Evolutionary conservation across 2,113 vertebrate species (phyloP).

Genomic region (Macrotus californicus): DNA sequence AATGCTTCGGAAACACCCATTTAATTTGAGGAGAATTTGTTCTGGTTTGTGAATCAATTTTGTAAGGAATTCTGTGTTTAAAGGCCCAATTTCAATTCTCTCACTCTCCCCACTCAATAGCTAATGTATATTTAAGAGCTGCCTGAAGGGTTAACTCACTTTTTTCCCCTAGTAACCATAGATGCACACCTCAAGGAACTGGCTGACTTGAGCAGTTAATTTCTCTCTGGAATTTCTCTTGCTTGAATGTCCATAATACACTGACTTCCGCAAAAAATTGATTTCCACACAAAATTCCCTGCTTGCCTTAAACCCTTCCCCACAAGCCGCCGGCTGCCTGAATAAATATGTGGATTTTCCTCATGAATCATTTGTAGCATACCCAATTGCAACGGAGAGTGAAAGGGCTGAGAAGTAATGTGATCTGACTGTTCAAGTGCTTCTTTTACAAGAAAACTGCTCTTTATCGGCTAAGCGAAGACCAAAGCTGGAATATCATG

Average conservation of each 20-base stretch:
- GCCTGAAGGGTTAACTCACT: slow-evolving; percentile 75
- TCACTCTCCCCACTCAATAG: slow-evolving; percentile 34
- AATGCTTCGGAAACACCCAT: slow-evolving; percentile 37
- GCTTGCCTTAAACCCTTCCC: slow-evolving; percentile 81
- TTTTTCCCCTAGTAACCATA: slow-evolving; percentile 65
- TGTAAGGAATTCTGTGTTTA: slow-evolving; percentile 65
- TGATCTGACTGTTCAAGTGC: slow-evolving; percentile 63
- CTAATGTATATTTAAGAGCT: slow-evolving; percentile 68
- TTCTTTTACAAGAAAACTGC: slow-evolving; percentile 58
- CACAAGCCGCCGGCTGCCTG: slow-evolving; percentile 68
- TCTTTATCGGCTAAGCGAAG: background rate
- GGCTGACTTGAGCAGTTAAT: slow-evolving; percentile 77
- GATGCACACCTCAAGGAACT: slow-evolving; percentile 67
- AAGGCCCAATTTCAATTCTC: slow-evolving; percentile 50
- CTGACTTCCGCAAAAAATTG: slow-evolving; percentile 83
- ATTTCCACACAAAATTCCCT: slow-evolving; percentile 85
- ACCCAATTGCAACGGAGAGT: slow-evolving; percentile 61
- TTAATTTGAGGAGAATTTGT: slow-evolving; percentile 67
- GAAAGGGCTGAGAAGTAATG: slow-evolving; percentile 64
- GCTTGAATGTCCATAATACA: slow-evolving; percentile 79
- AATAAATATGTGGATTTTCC: slow-evolving; percentile 75
- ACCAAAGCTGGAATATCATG: background rate
- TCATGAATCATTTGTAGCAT: slow-evolving; percentile 73
- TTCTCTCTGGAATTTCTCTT: slow-evolving; percentile 84
- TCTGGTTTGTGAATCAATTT: slow-evolving; percentile 70